Evolutionary conservation across 2,113 vertebrate species (phyloP).

Genomic region (Grammomys dolichurus): DNA sequence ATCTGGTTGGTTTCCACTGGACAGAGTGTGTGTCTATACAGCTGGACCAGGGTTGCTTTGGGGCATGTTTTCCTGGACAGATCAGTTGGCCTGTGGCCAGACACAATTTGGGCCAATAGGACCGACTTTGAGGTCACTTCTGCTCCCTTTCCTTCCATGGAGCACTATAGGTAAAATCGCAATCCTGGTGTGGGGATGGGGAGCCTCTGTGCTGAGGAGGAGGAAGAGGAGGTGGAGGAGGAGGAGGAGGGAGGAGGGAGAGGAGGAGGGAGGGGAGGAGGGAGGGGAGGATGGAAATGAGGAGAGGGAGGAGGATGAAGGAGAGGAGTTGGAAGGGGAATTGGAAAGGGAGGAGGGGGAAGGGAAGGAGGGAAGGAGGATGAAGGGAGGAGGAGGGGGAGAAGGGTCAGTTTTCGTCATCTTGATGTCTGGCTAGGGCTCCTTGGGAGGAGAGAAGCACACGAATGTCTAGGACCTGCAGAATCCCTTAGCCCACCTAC

Average conservation of each 20-base stretch:
- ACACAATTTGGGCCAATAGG: rapidly evolving
- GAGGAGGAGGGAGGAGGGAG: too few relatives aligned
- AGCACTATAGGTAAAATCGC: neutral
- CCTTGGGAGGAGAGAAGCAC: neutral
- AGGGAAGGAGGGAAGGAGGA: too few relatives aligned
- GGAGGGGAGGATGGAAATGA: rapidly evolving
- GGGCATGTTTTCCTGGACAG: too few relatives aligned
- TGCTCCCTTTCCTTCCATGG: neutral
- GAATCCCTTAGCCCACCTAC: too few relatives aligned
- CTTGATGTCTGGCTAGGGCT: neutral
- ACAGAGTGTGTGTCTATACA: neutral
- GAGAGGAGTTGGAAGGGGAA: too few relatives aligned
- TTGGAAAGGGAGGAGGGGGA: too few relatives aligned
- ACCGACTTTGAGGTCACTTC: neutral
- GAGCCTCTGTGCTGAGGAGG: neutral
- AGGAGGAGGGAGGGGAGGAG: too few relatives aligned
- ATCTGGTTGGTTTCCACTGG: neutral
- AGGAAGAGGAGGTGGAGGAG: rapidly evolving
- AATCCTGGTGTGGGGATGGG: too few relatives aligned
- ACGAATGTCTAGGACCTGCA: neutral
- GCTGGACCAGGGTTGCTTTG: neutral
- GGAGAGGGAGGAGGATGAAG: too few relatives aligned
- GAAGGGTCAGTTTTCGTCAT: neutral
- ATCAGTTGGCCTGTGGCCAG: neutral
- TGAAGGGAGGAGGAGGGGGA: too few relatives aligned